A percentile compares a stretch with the other conserved stretches of the same genome.
These are phyloP conservation scores for Neuroterus valhalla DNA, from an alignment of 1,140 invertebrate genomes.

Conservation along the genomic window DNA sequence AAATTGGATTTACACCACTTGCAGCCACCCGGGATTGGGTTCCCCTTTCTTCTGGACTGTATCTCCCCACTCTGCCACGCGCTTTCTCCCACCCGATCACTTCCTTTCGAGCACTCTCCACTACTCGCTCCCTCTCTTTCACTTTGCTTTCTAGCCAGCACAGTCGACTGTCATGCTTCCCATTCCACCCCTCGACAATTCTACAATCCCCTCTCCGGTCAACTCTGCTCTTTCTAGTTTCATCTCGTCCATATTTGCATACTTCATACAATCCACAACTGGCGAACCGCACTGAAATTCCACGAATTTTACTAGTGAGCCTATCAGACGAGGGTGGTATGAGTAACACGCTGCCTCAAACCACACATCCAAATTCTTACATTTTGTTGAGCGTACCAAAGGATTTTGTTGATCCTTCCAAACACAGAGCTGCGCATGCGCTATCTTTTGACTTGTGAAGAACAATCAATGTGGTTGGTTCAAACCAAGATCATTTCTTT, in stretches of 20 bases:
- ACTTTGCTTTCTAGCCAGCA: neutral
- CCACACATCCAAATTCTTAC: slow-evolving; percentile 14
- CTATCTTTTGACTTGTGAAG: too few species aligned
- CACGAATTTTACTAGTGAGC: slow-evolving; percentile 43
- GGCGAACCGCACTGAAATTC: slow-evolving; percentile 38
- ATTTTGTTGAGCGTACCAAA: too few species aligned
- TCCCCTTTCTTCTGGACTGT: neutral
- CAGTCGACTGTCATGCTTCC: slow-evolving; percentile 1
- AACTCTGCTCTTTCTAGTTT: slow-evolving; percentile 24
- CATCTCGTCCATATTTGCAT: slow-evolving; percentile 56
- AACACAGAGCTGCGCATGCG: too few species aligned
- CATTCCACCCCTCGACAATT: slow-evolving; percentile 1
- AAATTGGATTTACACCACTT: slow-evolving; percentile 65
- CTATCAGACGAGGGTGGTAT: slow-evolving; percentile 40
- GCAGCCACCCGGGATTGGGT: slow-evolving; percentile 42
- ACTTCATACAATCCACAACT: slow-evolving; percentile 52
- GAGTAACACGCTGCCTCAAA: slow-evolving; percentile 38
- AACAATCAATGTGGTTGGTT: too few species aligned
- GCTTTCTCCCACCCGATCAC: neutral
- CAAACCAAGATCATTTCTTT: too few species aligned
- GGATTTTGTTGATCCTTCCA: too few species aligned
- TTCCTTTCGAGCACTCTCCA: neutral
- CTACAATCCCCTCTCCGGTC: slow-evolving; percentile 9
- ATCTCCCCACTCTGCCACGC: too few species aligned
- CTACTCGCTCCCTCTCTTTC: neutral